Evolutionary conservation across 2,113 vertebrate species (phyloP).

Genomic region (Mixornis gularis): DNA sequence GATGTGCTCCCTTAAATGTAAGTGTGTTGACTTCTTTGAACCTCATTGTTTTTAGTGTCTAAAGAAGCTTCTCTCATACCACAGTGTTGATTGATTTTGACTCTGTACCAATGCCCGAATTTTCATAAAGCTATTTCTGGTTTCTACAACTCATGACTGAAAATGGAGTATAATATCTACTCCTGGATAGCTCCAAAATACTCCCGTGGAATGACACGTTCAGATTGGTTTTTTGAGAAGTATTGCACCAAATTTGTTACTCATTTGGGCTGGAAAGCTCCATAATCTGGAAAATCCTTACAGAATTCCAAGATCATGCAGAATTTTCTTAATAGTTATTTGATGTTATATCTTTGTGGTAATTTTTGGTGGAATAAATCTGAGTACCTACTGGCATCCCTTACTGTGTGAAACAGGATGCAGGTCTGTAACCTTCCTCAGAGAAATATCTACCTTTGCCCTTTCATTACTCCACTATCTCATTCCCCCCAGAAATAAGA

Average conservation of each 20-base stretch:
- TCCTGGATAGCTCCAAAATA: background rate
- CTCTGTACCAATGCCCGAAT: background rate
- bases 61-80: slow-evolving; percentile 16
- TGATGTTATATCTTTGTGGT: background rate
- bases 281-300: background rate
- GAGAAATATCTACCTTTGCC: background rate
- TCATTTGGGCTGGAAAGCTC: background rate
- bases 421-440: background rate
- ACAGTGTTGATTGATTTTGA: slow-evolving; percentile 30
- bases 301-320: background rate
- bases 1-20: slow-evolving; percentile 64
- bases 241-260: background rate
- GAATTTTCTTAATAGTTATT: background rate
- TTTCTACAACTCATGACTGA: background rate
- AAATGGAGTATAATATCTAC: background rate
- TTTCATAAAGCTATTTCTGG: background rate
- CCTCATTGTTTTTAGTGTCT: slow-evolving; percentile 51
- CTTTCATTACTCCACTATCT: background rate
- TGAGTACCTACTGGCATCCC: background rate
- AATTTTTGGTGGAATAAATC: background rate
- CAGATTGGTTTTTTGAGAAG: background rate
- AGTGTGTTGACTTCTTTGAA: slow-evolving; percentile 34
- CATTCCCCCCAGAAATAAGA: background rate
- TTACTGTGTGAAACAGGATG: background rate
- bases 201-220: background rate